Evolutionary conservation across 2,113 vertebrate genomes (phyloP).

Genomic region (Pycnonotus jocosus): DNA sequence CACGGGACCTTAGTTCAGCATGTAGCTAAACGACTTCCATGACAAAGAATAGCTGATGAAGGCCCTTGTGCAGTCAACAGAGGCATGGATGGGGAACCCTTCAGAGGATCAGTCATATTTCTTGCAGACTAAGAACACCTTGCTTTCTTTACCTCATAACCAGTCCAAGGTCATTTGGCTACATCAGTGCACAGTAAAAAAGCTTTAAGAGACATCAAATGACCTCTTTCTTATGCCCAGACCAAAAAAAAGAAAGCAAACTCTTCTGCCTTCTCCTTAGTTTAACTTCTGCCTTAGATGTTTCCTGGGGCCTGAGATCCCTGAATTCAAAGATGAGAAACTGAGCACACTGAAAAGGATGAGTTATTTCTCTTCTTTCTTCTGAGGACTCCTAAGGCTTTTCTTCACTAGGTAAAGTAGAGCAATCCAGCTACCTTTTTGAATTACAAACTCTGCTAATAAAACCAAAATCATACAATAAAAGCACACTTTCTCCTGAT

Average conservation of each 20-base stretch:
- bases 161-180: neutral
- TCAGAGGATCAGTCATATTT: neutral
- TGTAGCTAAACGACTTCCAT: neutral
- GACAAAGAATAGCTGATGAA: neutral
- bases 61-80: neutral
- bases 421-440: neutral
- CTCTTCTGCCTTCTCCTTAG: neutral
- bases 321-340: neutral
- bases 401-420: neutral
- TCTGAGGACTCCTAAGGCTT: neutral
- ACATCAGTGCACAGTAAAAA: neutral
- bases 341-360: neutral
- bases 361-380: neutral
- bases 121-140: neutral
- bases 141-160: neutral
- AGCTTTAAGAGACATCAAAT: neutral
- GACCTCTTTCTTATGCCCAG: neutral
- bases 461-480: constrained; percentile 3
- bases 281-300: neutral
- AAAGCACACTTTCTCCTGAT: constrained; percentile 15
- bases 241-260: neutral
- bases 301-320: neutral
- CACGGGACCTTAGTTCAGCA: neutral
- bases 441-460: neutral
- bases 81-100: neutral